Evolutionary conservation across 2,888 invertebrate species (phyloP).

Genomic region (Scaptomyza parva): DNA sequence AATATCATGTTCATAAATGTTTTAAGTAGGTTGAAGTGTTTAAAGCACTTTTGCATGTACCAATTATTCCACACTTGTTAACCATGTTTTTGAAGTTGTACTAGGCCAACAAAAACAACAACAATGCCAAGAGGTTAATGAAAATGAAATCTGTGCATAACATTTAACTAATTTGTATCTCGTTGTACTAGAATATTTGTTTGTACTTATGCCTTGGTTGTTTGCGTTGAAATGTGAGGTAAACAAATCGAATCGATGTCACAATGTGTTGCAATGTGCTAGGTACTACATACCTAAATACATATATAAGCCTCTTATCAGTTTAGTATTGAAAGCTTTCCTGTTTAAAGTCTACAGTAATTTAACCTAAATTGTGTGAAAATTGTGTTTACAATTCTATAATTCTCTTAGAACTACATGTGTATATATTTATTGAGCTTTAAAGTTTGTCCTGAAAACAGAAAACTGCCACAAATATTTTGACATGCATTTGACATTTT

Average conservation of each 20-base stretch:
- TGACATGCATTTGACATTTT: neutral
- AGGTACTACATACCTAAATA: neutral
- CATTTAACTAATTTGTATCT: slow-evolving; percentile 15
- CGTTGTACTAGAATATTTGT: neutral
- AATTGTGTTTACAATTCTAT: no score
- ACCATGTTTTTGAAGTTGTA: slow-evolving; percentile 5
- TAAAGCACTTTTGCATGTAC: neutral
- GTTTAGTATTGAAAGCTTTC: neutral
- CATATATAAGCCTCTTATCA: slow-evolving; percentile 5
- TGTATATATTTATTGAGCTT: no score
- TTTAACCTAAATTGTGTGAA: no score
- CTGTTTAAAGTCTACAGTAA: no score
- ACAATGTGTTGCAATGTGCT: neutral
- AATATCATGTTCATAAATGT: neutral
- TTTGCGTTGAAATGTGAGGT: neutral
- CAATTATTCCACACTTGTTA: slow-evolving; percentile 21
- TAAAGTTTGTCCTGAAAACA: slow-evolving; percentile 1
- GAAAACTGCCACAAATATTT: neutral
- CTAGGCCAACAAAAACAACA: slow-evolving; percentile 10
- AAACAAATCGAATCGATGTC: neutral
- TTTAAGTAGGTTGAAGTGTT: neutral
- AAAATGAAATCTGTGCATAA: slow-evolving; percentile 4
- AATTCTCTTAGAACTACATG: no score
- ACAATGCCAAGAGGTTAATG: slow-evolving; percentile 10
- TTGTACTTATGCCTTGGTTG: neutral